Conservation (phyloP, 2,113 vertebrate species). For the Aphyosemion australe region DNA sequence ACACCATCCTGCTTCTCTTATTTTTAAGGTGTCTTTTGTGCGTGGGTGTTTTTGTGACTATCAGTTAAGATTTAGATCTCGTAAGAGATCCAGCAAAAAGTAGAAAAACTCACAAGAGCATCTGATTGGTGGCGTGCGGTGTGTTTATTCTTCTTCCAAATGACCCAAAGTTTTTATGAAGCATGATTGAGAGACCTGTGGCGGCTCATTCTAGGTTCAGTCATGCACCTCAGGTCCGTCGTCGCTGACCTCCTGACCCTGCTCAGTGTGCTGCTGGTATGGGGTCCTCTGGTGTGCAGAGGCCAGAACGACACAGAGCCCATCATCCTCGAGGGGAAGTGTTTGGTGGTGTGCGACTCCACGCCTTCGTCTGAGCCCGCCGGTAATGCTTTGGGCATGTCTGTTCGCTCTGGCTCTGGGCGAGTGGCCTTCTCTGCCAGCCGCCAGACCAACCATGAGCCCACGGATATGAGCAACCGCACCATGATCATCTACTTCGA, state of each 20-base stretch:
- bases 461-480: slow-evolving; percentile 84
- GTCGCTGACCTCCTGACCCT: slow-evolving; percentile 42
- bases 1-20: slow-evolving; percentile 34
- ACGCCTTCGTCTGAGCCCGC: slow-evolving; percentile 79
- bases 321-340: slow-evolving; percentile 83
- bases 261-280: slow-evolving; percentile 58
- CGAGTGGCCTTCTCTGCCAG: slow-evolving; percentile 82
- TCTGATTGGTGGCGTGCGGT: neutral
- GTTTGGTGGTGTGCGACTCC: slow-evolving; percentile 83
- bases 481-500: slow-evolving; percentile 86
- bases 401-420: slow-evolving; percentile 78
- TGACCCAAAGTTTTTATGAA: slow-evolving; percentile 28
- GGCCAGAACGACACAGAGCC: slow-evolving; percentile 84
- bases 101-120: neutral
- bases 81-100: neutral
- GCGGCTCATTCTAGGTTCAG: slow-evolving; percentile 13
- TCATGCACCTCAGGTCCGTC: slow-evolving; percentile 52
- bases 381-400: slow-evolving; percentile 80
- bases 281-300: slow-evolving; percentile 53
- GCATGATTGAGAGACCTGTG: slow-evolving; percentile 15
- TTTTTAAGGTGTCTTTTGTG: slow-evolving; percentile 19
- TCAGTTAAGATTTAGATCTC: slow-evolving; percentile 17
- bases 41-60: slow-evolving; percentile 52
- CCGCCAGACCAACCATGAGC: slow-evolving; percentile 84
- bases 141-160: slow-evolving; percentile 25